Percentiles rank a stretch among this genome's conserved stretches.
Evolutionary conservation across 1,140 invertebrate species (phyloP).

Genomic region (Mercenaria mercenaria): DNA sequence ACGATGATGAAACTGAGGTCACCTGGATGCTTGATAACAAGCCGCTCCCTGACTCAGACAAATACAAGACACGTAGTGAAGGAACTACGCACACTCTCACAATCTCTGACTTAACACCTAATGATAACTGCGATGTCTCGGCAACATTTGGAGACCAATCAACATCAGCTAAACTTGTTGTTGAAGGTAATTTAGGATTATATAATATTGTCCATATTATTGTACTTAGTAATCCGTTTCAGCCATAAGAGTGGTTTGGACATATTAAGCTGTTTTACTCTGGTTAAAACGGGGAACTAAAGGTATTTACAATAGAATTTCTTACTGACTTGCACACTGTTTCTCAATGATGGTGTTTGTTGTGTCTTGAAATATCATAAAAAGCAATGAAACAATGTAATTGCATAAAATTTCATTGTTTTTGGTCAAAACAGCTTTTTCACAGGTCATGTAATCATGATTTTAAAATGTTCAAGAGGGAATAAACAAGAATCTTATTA

Average conservation of each 20-base stretch:
- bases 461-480: no score
- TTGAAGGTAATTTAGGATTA: conserved; percentile 82
- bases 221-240: not conserved
- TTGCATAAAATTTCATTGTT: no score
- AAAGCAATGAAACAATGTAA: no score
- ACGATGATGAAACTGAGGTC: conserved; percentile 82
- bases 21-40: conserved; percentile 83
- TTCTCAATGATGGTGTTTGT: no score
- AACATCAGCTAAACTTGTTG: conserved; percentile 79
- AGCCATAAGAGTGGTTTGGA: no score
- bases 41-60: conserved; percentile 78
- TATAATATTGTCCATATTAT: not conserved
- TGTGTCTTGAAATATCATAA: no score
- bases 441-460: no score
- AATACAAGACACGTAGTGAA: conserved; percentile 88
- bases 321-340: no score
- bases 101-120: conserved; percentile 75
- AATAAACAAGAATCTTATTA: no score
- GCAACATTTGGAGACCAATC: conserved; percentile 79
- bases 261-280: not conserved
- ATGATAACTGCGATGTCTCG: conserved; percentile 81
- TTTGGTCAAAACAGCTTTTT: no score
- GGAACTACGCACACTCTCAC: conserved; percentile 80
- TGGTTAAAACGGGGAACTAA: not conserved
- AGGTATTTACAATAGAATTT: no score